phyloP scores from a whole-genome alignment of 2,888 invertebrate species.

The Lumbricus terrestris region DNA sequence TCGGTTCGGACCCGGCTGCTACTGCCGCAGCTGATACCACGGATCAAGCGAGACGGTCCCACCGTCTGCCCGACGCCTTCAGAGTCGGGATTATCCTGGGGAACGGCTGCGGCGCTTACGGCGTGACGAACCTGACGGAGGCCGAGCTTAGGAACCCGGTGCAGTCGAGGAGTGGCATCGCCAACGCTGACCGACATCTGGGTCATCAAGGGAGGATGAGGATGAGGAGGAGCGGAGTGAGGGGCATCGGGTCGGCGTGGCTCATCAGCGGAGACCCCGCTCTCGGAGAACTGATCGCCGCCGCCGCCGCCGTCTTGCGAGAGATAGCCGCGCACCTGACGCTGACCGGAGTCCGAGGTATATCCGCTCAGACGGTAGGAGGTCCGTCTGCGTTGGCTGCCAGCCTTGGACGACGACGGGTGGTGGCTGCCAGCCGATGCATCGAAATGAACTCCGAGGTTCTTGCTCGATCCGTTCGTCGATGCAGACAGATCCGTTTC shows the following conservation, averaged over 20 bases:
- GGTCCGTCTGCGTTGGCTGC: background rate
- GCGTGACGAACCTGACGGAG: constrained; percentile 18
- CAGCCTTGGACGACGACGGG: background rate
- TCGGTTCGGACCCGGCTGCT: constrained; percentile 13
- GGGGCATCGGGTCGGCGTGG: background rate
- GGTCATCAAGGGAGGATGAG: too few relatives aligned
- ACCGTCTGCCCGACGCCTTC: too few relatives aligned
- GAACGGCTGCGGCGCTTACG: constrained; percentile 19
- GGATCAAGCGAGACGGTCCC: background rate
- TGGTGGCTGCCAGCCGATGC: background rate
- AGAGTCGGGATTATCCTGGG: constrained; percentile 9
- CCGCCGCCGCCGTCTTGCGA: constrained; percentile 5
- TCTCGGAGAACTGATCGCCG: background rate
- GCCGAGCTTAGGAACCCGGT: constrained; percentile 37
- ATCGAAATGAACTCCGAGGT: background rate
- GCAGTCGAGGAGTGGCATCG: constrained; percentile 48
- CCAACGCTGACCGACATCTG: constrained; percentile 11
- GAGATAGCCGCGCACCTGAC: constrained; percentile 24
- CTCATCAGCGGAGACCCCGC: background rate
- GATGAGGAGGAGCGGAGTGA: background rate
- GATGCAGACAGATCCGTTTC: constrained; percentile 15
- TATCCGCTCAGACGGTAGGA: constrained; percentile 19
- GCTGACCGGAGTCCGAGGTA: constrained; percentile 19
- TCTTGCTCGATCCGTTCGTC: background rate
- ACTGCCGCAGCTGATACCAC: background rate